Conservation (phyloP, 2,113 vertebrate genomes). For the Genyomyrus donnyi region DNA sequence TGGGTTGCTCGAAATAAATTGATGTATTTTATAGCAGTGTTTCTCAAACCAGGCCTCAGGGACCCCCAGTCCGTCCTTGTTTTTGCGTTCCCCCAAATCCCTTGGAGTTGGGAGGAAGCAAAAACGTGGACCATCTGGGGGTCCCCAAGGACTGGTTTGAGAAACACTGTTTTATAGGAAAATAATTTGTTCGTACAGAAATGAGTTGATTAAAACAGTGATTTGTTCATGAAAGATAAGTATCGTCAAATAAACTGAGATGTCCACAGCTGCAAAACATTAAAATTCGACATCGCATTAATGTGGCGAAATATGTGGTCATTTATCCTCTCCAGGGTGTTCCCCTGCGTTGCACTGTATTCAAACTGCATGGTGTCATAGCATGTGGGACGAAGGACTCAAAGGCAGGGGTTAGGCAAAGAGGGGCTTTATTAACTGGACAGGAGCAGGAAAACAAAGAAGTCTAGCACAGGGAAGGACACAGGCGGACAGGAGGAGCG, state of each 20-base stretch:
- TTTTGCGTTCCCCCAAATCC: no score
- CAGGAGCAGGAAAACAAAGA: neutral
- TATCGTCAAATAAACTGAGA: neutral
- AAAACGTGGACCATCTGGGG: no score
- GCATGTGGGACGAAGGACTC: neutral
- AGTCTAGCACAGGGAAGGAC: neutral
- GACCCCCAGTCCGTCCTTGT: no score
- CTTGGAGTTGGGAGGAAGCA: no score
- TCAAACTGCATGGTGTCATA: neutral
- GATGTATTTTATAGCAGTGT: neutral
- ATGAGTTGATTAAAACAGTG: neutral
- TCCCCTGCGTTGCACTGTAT: neutral
- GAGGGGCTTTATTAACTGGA: neutral
- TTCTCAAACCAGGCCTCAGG: no score
- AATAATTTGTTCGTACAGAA: neutral
- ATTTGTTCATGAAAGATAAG: neutral
- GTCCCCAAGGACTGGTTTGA: no score
- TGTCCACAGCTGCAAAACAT: neutral
- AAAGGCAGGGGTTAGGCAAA: neutral
- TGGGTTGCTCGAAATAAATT: neutral
- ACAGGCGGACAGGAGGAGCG: neutral
- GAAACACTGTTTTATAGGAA: neutral
- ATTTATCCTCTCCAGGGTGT: neutral
- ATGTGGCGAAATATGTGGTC: neutral
- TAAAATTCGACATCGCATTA: neutral